Conservation (phyloP, 1,140 invertebrate species). For the Gryllus bimaculatus region DNA sequence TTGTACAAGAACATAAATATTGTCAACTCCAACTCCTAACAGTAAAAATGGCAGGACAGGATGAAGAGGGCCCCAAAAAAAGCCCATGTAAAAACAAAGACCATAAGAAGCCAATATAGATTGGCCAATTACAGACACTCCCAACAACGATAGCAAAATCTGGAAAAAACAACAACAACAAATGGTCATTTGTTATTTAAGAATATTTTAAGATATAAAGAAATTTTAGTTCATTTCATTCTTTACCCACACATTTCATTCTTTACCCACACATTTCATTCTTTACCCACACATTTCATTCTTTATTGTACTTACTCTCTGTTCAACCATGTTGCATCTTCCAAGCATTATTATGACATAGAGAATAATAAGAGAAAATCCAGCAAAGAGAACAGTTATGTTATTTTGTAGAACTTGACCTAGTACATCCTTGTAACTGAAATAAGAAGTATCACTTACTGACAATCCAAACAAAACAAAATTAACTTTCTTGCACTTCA, state of each 20-base stretch:
- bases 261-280: neutral
- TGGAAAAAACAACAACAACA: constrained; percentile 17
- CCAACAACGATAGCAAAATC: constrained; percentile 40
- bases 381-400: constrained; percentile 40
- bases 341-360: constrained; percentile 47
- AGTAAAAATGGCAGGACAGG: constrained; percentile 47
- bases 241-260: neutral
- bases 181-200: neutral
- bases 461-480: neutral
- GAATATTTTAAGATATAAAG: neutral
- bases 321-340: constrained; percentile 42
- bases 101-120: constrained; percentile 44
- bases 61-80: constrained; percentile 46
- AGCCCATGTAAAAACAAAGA: constrained; percentile 41
- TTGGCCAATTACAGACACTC: constrained; percentile 42
- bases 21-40: constrained; percentile 44
- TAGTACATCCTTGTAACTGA: constrained; percentile 35
- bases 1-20: constrained; percentile 46
- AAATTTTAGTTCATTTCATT: neutral
- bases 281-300: neutral
- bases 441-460: neutral
- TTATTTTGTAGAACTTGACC: constrained; percentile 39
- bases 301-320: constrained; percentile 35
- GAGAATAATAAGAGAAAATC: constrained; percentile 42
- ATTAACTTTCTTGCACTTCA: neutral